These are phyloP conservation scores for Nomada ferruginata DNA, from an alignment of 2,888 invertebrate species.

Conservation along the genomic window DNA sequence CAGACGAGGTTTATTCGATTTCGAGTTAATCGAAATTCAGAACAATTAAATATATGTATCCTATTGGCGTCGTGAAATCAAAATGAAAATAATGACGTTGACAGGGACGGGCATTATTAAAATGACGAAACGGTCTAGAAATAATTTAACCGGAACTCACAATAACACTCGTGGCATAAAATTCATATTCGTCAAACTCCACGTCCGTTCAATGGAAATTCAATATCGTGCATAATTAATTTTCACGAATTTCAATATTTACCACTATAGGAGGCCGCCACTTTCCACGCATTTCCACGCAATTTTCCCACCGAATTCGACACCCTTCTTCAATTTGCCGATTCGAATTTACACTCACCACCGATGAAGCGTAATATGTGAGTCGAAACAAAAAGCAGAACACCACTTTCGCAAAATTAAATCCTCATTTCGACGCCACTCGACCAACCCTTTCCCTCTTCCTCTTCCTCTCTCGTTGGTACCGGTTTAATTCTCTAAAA, in stretches of 20 bases:
- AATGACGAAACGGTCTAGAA: not conserved
- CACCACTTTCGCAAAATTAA: conserved; percentile 47
- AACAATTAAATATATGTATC: too few relatives aligned
- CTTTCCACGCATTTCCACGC: not conserved
- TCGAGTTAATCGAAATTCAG: not conserved
- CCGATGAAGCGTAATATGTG: not conserved
- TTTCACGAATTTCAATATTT: not conserved
- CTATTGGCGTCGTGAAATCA: not conserved
- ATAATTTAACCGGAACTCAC: not conserved
- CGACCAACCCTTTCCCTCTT: not conserved
- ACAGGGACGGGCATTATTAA: not conserved
- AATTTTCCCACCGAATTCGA: not conserved
- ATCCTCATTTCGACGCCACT: conserved; percentile 40
- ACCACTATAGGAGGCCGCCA: not conserved
- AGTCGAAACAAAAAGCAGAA: conserved; percentile 15
- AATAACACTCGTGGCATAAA: not conserved
- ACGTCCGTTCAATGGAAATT: not conserved
- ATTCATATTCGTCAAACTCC: not conserved
- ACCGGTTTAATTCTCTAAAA: conserved; percentile 42
- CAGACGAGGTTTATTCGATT: not conserved
- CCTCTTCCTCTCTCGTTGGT: not conserved
- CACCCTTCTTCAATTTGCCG: not conserved
- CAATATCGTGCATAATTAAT: conserved; percentile 3
- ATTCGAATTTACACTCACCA: not conserved
- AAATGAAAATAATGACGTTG: not conserved